A percentile compares a stretch with the other conserved stretches of the same genome.
Conservation (phyloP, 2,797 vertebrate species). For the Danio jaintianensis region DNA sequence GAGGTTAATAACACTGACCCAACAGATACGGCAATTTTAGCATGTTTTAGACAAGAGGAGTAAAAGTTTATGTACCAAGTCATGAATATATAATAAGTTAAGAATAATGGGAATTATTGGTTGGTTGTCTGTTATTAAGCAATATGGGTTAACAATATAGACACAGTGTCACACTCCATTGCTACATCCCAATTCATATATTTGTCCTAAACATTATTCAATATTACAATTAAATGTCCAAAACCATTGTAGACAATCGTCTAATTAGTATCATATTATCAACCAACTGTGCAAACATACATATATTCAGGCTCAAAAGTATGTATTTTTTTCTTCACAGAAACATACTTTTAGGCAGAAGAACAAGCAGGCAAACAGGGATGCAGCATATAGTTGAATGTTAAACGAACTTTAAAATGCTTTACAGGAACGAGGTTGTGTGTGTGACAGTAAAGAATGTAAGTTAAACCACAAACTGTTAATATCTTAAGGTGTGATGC, state of each 20-base stretch:
- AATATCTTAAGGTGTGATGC: background rate
- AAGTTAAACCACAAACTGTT: background rate
- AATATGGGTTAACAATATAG: no score
- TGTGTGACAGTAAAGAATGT: background rate
- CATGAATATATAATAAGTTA: background rate
- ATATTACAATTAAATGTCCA: background rate
- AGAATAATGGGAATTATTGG: background rate
- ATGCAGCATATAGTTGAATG: background rate
- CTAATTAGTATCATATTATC: no score
- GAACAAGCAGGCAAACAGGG: background rate
- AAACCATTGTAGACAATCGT: no score
- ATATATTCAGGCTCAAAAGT: background rate
- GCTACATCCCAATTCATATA: background rate
- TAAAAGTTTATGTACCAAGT: background rate
- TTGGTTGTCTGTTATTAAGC: background rate
- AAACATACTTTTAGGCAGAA: background rate
- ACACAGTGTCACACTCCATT: background rate
- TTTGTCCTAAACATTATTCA: background rate
- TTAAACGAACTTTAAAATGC: background rate
- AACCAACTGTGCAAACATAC: no score
- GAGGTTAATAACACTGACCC: background rate
- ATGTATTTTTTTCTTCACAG: background rate
- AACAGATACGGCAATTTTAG: background rate
- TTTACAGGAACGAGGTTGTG: background rate
- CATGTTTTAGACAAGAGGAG: background rate